phyloP scores from a whole-genome alignment of 2,797 vertebrate genomes.

The Kryptolebias ocellatus region DNA sequence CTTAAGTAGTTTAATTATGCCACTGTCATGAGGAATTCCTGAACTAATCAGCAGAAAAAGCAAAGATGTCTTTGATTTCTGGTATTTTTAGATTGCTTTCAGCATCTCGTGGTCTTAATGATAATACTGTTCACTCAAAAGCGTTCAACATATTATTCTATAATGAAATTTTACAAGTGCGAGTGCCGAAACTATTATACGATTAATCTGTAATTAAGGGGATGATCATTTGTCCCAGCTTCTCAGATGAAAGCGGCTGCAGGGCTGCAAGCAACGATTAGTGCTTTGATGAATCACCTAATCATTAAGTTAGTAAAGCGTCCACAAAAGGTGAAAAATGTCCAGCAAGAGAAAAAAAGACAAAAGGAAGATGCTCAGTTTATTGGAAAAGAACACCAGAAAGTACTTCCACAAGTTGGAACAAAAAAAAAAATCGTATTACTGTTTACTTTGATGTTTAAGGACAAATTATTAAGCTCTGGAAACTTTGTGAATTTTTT shows the following conservation, averaged over 20 bases:
- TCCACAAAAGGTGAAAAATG: constrained; percentile 13
- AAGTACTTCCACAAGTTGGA: neutral
- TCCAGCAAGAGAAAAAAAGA: neutral
- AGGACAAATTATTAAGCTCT: neutral
- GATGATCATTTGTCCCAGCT: constrained; percentile 26
- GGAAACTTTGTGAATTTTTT: neutral
- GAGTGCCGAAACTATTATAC: constrained; percentile 10
- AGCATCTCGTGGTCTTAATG: neutral
- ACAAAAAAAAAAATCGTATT: neutral
- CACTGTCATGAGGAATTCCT: constrained; percentile 20
- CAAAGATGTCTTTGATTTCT: neutral
- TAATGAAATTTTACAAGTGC: constrained; percentile 7
- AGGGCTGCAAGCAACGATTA: constrained; percentile 18
- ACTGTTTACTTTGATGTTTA: neutral
- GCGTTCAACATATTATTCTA: constrained; percentile 8
- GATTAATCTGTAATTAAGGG: constrained; percentile 22
- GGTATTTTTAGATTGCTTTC: constrained; percentile 3
- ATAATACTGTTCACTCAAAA: constrained; percentile 12
- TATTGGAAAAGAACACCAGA: neutral
- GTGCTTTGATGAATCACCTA: constrained; percentile 30
- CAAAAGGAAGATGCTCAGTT: neutral
- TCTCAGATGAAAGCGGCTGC: constrained; percentile 11
- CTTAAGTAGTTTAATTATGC: constrained; percentile 16
- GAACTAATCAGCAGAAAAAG: neutral
- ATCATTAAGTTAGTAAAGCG: constrained; percentile 20